These are phyloP conservation scores for Sula dactylatra DNA, from an alignment of 2,113 vertebrate species.

Conservation along the genomic window DNA sequence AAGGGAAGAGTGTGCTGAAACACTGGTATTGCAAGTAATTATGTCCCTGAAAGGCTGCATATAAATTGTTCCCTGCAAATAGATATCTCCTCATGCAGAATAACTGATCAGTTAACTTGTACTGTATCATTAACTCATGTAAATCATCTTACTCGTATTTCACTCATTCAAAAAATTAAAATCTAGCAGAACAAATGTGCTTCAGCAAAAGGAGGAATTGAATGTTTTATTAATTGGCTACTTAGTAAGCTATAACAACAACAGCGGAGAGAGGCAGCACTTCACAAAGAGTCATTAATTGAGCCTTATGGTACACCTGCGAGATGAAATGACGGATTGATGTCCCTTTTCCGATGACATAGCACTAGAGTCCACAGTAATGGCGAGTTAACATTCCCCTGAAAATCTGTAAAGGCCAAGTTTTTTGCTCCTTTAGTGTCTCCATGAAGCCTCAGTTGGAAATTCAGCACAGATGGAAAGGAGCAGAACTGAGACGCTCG, in stretches of 20 bases:
- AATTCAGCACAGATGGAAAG: not conserved
- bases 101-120: conserved; percentile 9
- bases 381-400: not conserved
- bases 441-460: not conserved
- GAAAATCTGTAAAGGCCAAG: not conserved
- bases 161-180: conserved; percentile 23
- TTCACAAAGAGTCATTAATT: not conserved
- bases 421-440: not conserved
- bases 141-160: conserved; percentile 1
- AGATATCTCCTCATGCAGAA: not conserved
- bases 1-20: not conserved
- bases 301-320: not conserved
- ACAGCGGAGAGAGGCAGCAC: not conserved
- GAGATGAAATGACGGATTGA: not conserved
- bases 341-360: not conserved
- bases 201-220: not conserved
- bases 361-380: fast-evolving
- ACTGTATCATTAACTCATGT: not conserved
- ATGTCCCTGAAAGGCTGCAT: not conserved
- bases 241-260: not conserved
- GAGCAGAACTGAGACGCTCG: not conserved
- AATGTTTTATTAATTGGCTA: not conserved
- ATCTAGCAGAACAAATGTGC: conserved; percentile 10
- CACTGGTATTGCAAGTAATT: not conserved
- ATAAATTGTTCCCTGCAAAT: not conserved